Evolutionary conservation across 2,113 vertebrate species (phyloP), one percentile per base, ranked within the genome.

Genomic region (Vanacampus margaritifer): DNA sequence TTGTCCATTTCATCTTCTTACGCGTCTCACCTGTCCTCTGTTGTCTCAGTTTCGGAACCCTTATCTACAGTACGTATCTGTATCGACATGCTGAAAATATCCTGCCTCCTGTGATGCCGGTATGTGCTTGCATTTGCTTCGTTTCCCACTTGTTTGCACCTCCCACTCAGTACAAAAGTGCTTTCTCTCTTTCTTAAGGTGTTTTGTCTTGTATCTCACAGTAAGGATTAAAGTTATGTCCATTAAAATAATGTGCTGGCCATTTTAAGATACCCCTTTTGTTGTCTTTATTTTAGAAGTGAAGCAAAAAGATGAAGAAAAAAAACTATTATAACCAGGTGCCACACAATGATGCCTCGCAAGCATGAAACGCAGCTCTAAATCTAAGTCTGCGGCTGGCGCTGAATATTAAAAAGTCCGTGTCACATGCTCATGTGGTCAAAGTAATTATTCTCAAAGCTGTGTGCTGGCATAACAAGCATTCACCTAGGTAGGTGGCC

Each of bases 51-150:
- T 63, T 46, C 64, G 63, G 48, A 65, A 43, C 41, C 67, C 75
- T 69, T 73, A 80, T 86, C 43, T 19, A 46, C 43, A 46, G 72
- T 74, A 14, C 32, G 39, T 60, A 72, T 76, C 72, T 53, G 71
- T 83, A 75, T 84, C 78, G 54, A 68, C 73, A 68, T 69, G 74
- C 69, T 53, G 65, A 69, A 32, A 69, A 64, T 79, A 74, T 67
- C 79, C 65, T 53, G 53, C 73, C 71, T 78, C 69, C 43, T 71
- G 65, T 67, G 46, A 58, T 59, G 64, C 51, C 77, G 75, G 77
- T 79, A 83, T 79, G 77, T 72, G 19, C 65, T 61, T 48, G 60
- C 63, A 65, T 82, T 66, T 73, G 64, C 67, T 80, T 56, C 41
- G 46, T 77, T 69, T 71, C 67, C 74, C 63, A 54, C 72, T 75